A percentile compares a stretch with the other conserved stretches of the same genome.
phyloP scores from a whole-genome alignment of 2,113 vertebrate species.

The Aptenodytes forsteri region DNA sequence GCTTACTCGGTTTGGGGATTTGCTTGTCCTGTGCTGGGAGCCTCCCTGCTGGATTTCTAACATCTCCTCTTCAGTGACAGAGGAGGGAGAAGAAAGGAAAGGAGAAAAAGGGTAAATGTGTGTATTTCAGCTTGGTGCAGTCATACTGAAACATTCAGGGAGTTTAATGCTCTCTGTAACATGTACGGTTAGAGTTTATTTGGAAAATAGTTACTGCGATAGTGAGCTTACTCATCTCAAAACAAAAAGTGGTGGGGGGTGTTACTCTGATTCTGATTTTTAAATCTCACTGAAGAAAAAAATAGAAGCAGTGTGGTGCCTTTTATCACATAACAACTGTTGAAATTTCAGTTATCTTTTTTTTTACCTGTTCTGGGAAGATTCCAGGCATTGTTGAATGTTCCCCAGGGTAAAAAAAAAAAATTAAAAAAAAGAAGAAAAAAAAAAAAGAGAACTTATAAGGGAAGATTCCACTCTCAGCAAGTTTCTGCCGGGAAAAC shows the following conservation, averaged over 20 bases:
- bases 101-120: rapidly evolving
- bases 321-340: neutral
- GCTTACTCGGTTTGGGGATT: neutral
- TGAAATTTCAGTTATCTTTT: neutral
- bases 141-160: neutral
- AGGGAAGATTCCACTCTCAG: rapidly evolving
- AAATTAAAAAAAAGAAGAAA: neutral
- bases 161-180: neutral
- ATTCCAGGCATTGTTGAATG: neutral
- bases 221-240: neutral
- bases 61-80: neutral
- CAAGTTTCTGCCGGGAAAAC: neutral
- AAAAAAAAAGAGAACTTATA: neutral
- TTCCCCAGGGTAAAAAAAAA: neutral
- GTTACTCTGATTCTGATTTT: neutral
- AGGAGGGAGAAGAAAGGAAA: neutral
- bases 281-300: neutral
- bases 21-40: neutral
- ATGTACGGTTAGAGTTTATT: neutral
- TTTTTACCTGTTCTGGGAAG: neutral
- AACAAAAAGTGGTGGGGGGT: neutral
- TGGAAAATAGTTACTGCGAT: neutral
- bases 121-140: neutral
- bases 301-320: neutral
- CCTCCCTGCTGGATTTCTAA: neutral